Evolutionary conservation across 1,140 invertebrate species (phyloP).

Genomic region (Pomacea maculata): DNA sequence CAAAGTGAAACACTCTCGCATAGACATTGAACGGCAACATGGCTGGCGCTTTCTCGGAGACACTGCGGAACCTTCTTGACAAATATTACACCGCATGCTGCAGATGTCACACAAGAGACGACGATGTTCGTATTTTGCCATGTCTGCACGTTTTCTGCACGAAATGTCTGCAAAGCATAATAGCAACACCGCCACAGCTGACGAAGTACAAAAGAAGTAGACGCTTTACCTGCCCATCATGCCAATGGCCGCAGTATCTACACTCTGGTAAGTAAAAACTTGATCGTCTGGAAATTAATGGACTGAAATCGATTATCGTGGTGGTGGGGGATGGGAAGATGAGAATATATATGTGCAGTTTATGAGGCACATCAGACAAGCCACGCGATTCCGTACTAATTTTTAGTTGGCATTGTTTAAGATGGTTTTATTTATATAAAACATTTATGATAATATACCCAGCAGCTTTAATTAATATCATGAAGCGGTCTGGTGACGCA

Average conservation of each 20-base stretch:
- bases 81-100: not conserved
- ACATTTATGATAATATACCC: too few species aligned
- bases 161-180: not conserved
- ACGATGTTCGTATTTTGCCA: not conserved
- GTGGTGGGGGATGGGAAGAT: too few species aligned
- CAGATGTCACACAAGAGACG: not conserved
- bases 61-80: not conserved
- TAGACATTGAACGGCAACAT: too few species aligned
- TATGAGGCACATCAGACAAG: too few species aligned
- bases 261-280: not conserved
- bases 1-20: not conserved
- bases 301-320: too few species aligned
- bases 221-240: not conserved
- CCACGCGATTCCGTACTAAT: too few species aligned
- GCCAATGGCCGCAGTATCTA: not conserved
- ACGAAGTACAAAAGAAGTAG: not conserved
- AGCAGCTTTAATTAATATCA: too few species aligned
- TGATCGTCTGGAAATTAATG: too few species aligned
- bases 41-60: not conserved
- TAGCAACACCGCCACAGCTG: not conserved
- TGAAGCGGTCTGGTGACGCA: too few species aligned
- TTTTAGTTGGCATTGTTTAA: too few species aligned
- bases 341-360: too few species aligned
- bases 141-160: conserved; percentile 10
- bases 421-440: too few species aligned